Evolutionary conservation across 37 sponge, comb jelly and placozoan species (phyloP), one percentile per base, ranked within the genome.

Genomic region (Beroe forskalii): DNA sequence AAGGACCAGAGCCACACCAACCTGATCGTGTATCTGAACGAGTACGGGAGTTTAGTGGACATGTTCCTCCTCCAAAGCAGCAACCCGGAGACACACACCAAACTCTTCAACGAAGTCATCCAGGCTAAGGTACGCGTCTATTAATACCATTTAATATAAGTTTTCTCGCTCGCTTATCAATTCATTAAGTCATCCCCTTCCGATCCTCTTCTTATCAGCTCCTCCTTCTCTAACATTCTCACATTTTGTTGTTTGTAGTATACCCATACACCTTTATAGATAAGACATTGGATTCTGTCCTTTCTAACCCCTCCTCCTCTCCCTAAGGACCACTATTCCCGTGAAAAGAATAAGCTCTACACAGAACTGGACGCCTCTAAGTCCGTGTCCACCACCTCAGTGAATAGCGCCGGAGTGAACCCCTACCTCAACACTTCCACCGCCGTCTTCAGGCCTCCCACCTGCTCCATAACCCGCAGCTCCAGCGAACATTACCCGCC

Each of bases 1-100:
- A 41, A 42, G 2, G 28, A 80, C 30, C 40, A 14, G n/a, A 80
- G 55, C 48, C 24, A 80, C 86, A 80, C 86, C 4, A 80, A 44
- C 22, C 40, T 80, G 28, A 23, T 80, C 1, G 86, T 44, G 0
- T 80, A 80, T 44, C 86, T 80, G 86, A 80, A 80, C 55, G 86
- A 80, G 86, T 80, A 80, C 22, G 86, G 86, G 2, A 80, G 55
- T 80, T 27, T 80, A 27, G 55, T 80, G 25, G 86, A 80, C 42
- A 44, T 80, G 86, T 80, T 80, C 40, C 24, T 80, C 25, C 35
- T 80, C 20, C 55, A 40, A 6, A 38, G 22, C 28, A 9, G 0
- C 23, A 23, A 20, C 8, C 55, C 22, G 55, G 86, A 80, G 20
- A 4, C 86, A 20, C 86, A 80, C 40, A 39, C 24, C 28, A 41